These are phyloP conservation scores for Graphium colonna DNA, from an alignment of 2,888 invertebrate genomes.

Conservation along the genomic window DNA sequence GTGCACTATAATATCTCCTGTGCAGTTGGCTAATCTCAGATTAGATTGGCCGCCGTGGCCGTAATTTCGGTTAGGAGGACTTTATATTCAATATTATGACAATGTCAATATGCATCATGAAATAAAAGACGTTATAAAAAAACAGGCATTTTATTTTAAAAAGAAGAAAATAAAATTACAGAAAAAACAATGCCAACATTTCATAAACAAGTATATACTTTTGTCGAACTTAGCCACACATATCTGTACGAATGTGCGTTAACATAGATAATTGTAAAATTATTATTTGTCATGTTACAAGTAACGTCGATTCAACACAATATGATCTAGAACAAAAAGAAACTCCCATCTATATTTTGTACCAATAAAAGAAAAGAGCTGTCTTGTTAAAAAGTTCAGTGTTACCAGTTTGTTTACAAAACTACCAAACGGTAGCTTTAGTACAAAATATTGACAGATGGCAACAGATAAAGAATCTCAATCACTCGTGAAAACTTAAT, in stretches of 20 bases:
- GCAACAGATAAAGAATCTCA: constrained; percentile 26
- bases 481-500: constrained; percentile 29
- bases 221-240: constrained; percentile 54
- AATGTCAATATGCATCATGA: constrained; percentile 27
- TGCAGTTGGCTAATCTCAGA: no score
- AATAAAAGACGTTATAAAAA: constrained; percentile 26
- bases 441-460: constrained; percentile 18
- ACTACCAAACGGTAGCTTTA: constrained; percentile 11
- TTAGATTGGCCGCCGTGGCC: no score
- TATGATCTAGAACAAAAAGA: constrained; percentile 7
- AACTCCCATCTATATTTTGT: constrained; percentile 7
- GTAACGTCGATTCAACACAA: constrained; percentile 18
- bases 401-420: constrained; percentile 1
- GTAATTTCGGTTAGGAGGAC: no score
- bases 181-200: constrained; percentile 72
- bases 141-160: constrained; percentile 64
- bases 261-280: constrained; percentile 49
- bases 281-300: constrained; percentile 50
- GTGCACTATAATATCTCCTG: no score
- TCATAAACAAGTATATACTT: constrained; percentile 52
- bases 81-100: no score
- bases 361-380: constrained; percentile 14
- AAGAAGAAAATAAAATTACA: constrained; percentile 60
- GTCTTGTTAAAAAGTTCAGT: no score
- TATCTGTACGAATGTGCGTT: constrained; percentile 47